Base-by-base conservation (phyloP, 2,888 invertebrate genomes). In the Nysson spinosus region DNA sequence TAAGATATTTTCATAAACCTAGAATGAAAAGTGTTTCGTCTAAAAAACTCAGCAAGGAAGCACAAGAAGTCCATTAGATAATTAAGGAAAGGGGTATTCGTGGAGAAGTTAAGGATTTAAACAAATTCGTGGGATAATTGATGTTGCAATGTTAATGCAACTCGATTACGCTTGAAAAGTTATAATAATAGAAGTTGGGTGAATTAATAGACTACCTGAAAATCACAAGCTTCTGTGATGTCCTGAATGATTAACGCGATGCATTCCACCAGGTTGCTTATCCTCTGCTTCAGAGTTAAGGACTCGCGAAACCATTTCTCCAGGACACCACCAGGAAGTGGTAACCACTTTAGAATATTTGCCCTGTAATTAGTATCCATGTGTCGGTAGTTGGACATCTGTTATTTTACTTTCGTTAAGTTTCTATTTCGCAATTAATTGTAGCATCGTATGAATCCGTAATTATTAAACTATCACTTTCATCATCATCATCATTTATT, bases 271-370 rank as follows among this genome's bases (percentile, higher is more conserved):
- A 82, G 75, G n/a, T 63, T 67, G 40, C 65, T 61, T 71, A 79
- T 83, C 49, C 66, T 74, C 42, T 78, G 72, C 42, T 62, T 66
- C 17, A 85, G 63, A 28, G 57, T 37, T 14, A 75, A 63, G 37
- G 76, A 77, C 11, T 83, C 75, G 20, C 39, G 20, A 37, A 83
- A 81, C 79, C 77, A 85, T 76, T 79, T 78, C 62, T 81, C 80
- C 14, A 83, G 72, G n/a, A 26, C 26, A 4, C 61, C 46, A 5
- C 68, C 57, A 7, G 74, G 69, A 40, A 66, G 65, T 4, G 84
- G 82, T 39, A 85, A 52, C 85, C 85, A 85, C 72, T 85, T 85
- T 34, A 75, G 61, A 54, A 84, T 77, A 44, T 84, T 85, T 14
- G 76, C 72, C 61, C 83, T 81, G 67, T 83, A 85, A 81, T 83